Evolutionary conservation across 2,888 invertebrate species (phyloP), one percentile per base, ranked within the genome.

Genomic region (Cephus runcator): DNA sequence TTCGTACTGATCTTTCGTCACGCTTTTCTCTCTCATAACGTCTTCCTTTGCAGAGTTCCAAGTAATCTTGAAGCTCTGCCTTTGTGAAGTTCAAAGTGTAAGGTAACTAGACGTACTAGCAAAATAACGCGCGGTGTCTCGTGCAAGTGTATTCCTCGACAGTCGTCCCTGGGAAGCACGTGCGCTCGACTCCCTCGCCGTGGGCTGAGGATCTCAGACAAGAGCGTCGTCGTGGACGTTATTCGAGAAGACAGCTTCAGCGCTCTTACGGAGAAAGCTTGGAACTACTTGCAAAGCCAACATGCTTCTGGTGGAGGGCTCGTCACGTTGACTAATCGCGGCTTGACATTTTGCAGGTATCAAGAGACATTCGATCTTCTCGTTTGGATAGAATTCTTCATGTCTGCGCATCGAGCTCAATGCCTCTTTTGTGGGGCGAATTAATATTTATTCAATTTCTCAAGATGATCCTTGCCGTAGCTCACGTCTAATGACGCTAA

Each of bases 241-340:
- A 79, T 75, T 73, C 77, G 76, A 79, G 75, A 74, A 34, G 82
- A 83, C 83, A 81, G 81, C 79, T 83, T 83, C 83, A 81, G 56
- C 81, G 81, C 80, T 73, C 76, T 73, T 73, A 71, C 34, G 69
- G 79, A 71, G 78, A 81, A 80, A 80, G 79, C 73, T 73, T 56
- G 56, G 56, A 56, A 56, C 56, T 56, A 56, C 56, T 56, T 9
- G 56, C 23, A 56, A 9, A 56, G 23, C 0, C 23, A 9, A 56
- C 9, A 1, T 23, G 56, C 6, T 6, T 56, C 56, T 23, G 56
- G 23, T 1, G 23, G 9, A 56, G 23, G 9, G 23, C 56, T 56
- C 23, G 56, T 56, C 23, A 23, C 56, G 9, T 23, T 56, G 2
- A 23, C 56, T 56, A 56, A 9, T 56, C 56, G 9, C 9, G 9